Evolutionary conservation across 2,888 invertebrate genomes (phyloP).

Genomic region (Smittia sp.): DNA sequence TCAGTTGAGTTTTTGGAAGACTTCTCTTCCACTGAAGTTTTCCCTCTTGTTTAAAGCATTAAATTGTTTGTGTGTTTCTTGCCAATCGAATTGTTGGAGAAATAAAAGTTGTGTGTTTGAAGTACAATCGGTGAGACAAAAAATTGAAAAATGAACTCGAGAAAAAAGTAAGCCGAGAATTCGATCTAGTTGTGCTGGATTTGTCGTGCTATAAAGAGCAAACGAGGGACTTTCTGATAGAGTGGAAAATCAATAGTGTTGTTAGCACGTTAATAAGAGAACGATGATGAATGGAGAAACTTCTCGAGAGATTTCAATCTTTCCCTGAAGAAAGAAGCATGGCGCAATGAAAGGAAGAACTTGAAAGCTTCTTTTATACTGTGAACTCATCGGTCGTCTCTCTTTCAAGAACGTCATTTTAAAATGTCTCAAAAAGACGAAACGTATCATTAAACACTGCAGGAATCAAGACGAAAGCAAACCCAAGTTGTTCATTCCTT

Average conservation of each 20-base stretch:
- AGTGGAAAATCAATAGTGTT: conserved; percentile 30
- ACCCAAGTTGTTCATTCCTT: not conserved
- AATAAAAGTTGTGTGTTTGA: conserved; percentile 4
- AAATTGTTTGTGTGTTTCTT: not conserved
- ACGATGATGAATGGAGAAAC: conserved; percentile 27
- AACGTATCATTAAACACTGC: not conserved
- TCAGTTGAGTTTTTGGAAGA: not conserved
- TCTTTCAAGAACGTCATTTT: not conserved
- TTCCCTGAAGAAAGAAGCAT: not conserved
- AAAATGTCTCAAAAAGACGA: not conserved
- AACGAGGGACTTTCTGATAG: not conserved
- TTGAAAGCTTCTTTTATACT: not conserved
- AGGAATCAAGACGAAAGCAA: not conserved
- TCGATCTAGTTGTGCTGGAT: not conserved
- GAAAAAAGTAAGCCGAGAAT: not conserved
- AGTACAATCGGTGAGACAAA: not conserved
- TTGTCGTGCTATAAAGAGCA: not conserved
- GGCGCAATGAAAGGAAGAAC: not conserved
- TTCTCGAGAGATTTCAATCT: conserved; percentile 33
- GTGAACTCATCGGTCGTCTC: not conserved
- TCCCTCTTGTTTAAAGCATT: not conserved
- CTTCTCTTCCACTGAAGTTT: not conserved
- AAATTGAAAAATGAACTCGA: not conserved
- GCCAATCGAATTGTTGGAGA: not conserved
- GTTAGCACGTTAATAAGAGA: conserved; percentile 33